Evolutionary conservation across 2,888 invertebrate species (phyloP).

Genomic region (Dicranocentrus wangi): DNA sequence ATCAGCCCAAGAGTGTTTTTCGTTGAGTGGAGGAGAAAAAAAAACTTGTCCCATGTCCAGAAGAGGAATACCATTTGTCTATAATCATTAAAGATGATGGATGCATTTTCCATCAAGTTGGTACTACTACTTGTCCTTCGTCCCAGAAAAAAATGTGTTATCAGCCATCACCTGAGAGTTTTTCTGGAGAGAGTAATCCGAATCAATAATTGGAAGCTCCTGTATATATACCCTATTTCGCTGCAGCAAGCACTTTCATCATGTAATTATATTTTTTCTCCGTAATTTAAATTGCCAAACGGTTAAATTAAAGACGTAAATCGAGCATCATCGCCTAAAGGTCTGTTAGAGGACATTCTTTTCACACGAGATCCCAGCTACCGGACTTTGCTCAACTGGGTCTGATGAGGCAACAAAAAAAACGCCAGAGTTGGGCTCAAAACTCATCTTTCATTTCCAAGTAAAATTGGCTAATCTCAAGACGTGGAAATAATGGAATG

Average conservation of each 20-base stretch:
- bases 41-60: conserved; percentile 58
- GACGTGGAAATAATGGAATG: not conserved
- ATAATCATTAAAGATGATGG: conserved; percentile 63
- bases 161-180: conserved; percentile 29
- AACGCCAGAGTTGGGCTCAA: not conserved
- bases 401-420: no score
- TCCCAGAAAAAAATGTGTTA: conserved; percentile 37
- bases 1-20: conserved; percentile 39
- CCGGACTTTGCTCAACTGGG: not conserved
- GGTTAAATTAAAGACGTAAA: not conserved
- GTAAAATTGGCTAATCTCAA: no score
- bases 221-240: conserved; percentile 4
- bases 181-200: conserved; percentile 12
- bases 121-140: not conserved
- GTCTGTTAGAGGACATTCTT: conserved; percentile 26
- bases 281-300: conserved; percentile 60
- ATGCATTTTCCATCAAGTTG: conserved; percentile 55
- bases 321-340: conserved; percentile 6
- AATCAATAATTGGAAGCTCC: conserved; percentile 31
- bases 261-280: conserved; percentile 55
- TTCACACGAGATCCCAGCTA: not conserved
- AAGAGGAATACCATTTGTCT: conserved; percentile 51
- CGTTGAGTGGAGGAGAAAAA: conserved; percentile 21
- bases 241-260: conserved; percentile 20
- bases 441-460: conserved; percentile 22